Base-by-base conservation (phyloP, 2,113 vertebrate genomes). In the Odontesthes bonariensis region DNA sequence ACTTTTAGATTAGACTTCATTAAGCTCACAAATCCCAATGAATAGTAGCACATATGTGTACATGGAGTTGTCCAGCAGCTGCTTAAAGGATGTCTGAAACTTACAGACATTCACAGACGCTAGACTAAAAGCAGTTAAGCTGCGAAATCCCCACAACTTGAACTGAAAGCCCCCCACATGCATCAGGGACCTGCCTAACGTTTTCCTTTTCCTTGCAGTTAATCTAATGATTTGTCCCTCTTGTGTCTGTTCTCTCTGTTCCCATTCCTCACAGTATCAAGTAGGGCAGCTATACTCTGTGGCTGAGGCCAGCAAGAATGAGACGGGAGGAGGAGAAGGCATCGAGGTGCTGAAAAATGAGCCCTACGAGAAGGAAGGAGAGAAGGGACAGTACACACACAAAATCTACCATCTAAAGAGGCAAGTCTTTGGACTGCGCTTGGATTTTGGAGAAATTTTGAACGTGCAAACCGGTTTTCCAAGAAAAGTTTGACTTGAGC, bases 261-360 rank as follows among this genome's bases (percentile, higher is more conserved):
- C 16, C 40, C 14, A 0, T 77, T 68, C 7, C 38, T 32, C 27
- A 4, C 91, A 99, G 98, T 99, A 98, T 89, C 97, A 99, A 90
- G 97, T 99, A 22, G 98, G 97, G 52, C 98, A 98, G 82, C 96
- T 99, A 84, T 98, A 95, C 90, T 98, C 98, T 1, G 98, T 99
- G 84, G 98, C 98, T 66, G 96, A 99, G 94, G 98, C 97, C 80
- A 99, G 98, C 92, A 99, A 99, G 86, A 99, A 99, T 78, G 98
- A 99, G 88, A 99, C 98, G 0, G 98, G 98, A 32, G 98, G 98
- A 38, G 97, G 98, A 1, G 98, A 99, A 93, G 98, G 98, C 85
- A 99, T 99, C 35, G 96, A 99, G 85, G 97, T 99, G 62, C 93
- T 99, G 75, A 98, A 95, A 88, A 99, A 99, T 0, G 97, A 99